A percentile compares a stretch with the other conserved stretches of the same genome.
Evolutionary conservation across 2,888 invertebrate species (phyloP).

Genomic region (Platynereis dumerilii): DNA sequence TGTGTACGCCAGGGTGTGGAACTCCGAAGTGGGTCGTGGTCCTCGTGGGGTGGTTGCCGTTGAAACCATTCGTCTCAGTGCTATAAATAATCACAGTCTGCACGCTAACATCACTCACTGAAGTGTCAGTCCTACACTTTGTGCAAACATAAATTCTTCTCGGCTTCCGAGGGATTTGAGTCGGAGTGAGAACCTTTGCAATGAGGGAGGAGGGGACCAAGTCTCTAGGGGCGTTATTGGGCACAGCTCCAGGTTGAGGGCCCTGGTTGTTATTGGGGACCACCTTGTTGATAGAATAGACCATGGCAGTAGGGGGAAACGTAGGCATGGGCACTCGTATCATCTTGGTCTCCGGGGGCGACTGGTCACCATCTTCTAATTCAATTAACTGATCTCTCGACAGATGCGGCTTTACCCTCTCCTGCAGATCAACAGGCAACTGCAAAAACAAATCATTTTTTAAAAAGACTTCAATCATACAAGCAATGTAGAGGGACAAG

Average conservation of each 20-base stretch:
- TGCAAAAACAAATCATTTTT: constrained; percentile 68
- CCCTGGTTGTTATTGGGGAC: background rate
- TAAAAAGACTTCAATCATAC: no score
- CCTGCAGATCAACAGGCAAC: constrained; percentile 90
- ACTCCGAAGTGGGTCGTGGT: constrained; percentile 12
- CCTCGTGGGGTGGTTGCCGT: constrained; percentile 17
- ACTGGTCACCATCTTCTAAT: constrained; percentile 41
- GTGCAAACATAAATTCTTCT: constrained; percentile 52
- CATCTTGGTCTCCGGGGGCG: constrained; percentile 59
- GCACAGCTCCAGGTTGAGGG: background rate
- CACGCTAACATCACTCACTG: constrained; percentile 47
- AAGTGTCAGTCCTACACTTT: constrained; percentile 50
- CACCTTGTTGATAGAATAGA: constrained; percentile 65
- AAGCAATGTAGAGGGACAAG: no score
- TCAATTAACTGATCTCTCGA: constrained; percentile 54
- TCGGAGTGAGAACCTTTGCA: constrained; percentile 54
- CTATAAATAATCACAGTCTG: constrained; percentile 42
- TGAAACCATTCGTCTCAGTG: constrained; percentile 25
- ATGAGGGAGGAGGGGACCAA: constrained; percentile 56
- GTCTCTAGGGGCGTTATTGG: constrained; percentile 21
- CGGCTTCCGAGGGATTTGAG: constrained; percentile 43
- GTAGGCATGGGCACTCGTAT: constrained; percentile 80
- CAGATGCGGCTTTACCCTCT: constrained; percentile 73
- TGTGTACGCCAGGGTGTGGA: constrained; percentile 22
- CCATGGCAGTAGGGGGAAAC: constrained; percentile 86